Evolutionary conservation across 1,140 invertebrate species (phyloP).

Genomic region (Diorhabda carinulata): DNA sequence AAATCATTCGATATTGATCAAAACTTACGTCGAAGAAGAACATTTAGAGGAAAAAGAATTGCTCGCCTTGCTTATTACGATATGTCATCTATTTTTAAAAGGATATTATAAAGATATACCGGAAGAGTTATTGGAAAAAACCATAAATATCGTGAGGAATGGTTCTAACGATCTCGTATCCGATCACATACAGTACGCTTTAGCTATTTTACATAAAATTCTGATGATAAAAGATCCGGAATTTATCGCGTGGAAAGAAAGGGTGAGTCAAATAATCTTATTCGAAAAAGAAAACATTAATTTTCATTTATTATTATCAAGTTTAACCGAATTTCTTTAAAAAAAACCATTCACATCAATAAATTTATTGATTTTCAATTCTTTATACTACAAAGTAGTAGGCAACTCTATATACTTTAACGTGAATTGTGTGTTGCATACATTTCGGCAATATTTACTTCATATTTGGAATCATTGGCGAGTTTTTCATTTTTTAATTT

Average conservation of each 20-base stretch:
- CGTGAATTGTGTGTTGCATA: too few species aligned
- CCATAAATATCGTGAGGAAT: constrained; percentile 31
- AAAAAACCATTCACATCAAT: too few species aligned
- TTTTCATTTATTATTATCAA: too few species aligned
- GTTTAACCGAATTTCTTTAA: too few species aligned
- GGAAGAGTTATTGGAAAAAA: constrained; percentile 31
- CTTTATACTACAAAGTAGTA: too few species aligned
- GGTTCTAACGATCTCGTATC: constrained; percentile 14
- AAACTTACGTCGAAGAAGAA: constrained; percentile 25
- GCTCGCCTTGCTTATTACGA: constrained; percentile 30
- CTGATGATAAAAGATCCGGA: constrained; percentile 25
- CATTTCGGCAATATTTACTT: too few species aligned
- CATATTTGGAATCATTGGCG: too few species aligned
- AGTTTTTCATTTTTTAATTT: too few species aligned
- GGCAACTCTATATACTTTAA: too few species aligned
- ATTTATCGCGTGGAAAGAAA: constrained; percentile 34
- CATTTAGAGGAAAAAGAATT: constrained; percentile 25
- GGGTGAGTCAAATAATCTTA: constrained; percentile 13
- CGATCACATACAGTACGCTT: constrained; percentile 30
- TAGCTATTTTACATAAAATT: constrained; percentile 39
- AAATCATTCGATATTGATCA: constrained; percentile 26
- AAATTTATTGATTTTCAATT: too few species aligned
- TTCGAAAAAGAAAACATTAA: too few species aligned
- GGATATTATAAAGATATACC: constrained; percentile 27
- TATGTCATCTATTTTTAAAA: constrained; percentile 37